These are phyloP conservation scores for Cephus nigrinus DNA, from an alignment of 2,888 invertebrate species.

Conservation along the genomic window DNA sequence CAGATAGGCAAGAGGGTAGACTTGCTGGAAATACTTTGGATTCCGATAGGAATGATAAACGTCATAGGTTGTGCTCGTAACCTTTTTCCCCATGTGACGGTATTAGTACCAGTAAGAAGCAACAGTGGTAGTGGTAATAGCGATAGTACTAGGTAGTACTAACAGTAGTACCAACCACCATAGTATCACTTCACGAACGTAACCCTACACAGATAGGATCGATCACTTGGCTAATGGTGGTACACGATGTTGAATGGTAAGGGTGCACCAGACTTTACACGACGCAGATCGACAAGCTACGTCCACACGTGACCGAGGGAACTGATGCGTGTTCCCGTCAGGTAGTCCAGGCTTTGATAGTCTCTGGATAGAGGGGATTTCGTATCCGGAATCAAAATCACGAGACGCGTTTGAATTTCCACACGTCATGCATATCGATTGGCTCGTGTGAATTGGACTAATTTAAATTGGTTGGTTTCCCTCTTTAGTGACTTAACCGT, in stretches of 20 bases:
- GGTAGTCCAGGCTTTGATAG: not conserved
- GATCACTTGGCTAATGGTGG: not conserved
- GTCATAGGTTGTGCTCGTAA: not conserved
- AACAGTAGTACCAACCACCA: not conserved
- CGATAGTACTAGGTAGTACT: not conserved
- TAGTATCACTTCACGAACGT: not conserved
- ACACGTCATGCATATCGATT: not conserved
- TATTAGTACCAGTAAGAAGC: not conserved
- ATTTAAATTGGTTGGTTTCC: not conserved
- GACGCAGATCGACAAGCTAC: not conserved
- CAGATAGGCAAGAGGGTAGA: not conserved
- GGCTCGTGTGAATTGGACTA: not conserved
- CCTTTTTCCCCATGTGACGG: not conserved
- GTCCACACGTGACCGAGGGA: not conserved
- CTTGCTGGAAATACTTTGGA: conserved; percentile 1
- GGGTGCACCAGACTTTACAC: not conserved
- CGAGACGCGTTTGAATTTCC: not conserved
- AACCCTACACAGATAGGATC: not conserved
- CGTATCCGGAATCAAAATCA: not conserved
- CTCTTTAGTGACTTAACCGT: not conserved
- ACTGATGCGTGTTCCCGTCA: not conserved
- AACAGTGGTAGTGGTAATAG: not conserved
- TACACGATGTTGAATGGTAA: not conserved
- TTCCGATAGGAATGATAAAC: conserved; percentile 8
- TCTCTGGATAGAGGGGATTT: not conserved